phyloP scores from a whole-genome alignment of 2,888 invertebrate genomes.

The Erebia ligea region DNA sequence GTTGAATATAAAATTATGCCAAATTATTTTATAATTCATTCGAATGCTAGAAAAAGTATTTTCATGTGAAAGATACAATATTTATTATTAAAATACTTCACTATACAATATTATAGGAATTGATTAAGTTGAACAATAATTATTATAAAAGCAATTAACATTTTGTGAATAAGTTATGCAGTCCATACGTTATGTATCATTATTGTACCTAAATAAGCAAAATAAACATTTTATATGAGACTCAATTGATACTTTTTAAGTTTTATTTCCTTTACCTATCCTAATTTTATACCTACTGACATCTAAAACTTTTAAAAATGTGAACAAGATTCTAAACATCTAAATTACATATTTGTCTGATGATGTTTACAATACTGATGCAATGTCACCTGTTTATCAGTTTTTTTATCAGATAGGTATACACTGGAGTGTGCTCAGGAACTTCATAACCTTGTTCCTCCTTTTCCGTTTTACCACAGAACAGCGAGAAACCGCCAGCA shows the following conservation, averaged over 20 bases:
- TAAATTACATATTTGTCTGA: too few species aligned
- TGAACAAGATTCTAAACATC: background rate
- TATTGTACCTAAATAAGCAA: slow-evolving; percentile 69
- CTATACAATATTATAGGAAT: slow-evolving; percentile 51
- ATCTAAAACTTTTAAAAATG: background rate
- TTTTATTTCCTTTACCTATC: background rate
- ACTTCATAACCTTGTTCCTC: too few species aligned
- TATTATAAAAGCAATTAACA: slow-evolving; percentile 54
- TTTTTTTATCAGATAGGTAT: too few species aligned
- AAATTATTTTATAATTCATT: slow-evolving; percentile 75
- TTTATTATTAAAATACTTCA: slow-evolving; percentile 40
- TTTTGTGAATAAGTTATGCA: slow-evolving; percentile 69
- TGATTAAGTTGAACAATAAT: slow-evolving; percentile 54
- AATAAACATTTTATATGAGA: slow-evolving; percentile 84
- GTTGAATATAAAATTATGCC: slow-evolving; percentile 67
- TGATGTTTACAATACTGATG: too few species aligned
- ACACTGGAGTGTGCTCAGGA: too few species aligned
- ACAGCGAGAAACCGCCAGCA: too few species aligned
- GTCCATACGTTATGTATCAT: slow-evolving; percentile 75
- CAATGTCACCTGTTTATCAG: too few species aligned
- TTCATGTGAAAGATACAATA: slow-evolving; percentile 43
- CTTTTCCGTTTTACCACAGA: too few species aligned
- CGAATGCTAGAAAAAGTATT: slow-evolving; percentile 28
- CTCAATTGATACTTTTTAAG: slow-evolving; percentile 54
- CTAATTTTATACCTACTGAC: background rate